Evolutionary conservation across 2,888 invertebrate genomes (phyloP).

Genomic region (Peribatodes rhomboidaria): DNA sequence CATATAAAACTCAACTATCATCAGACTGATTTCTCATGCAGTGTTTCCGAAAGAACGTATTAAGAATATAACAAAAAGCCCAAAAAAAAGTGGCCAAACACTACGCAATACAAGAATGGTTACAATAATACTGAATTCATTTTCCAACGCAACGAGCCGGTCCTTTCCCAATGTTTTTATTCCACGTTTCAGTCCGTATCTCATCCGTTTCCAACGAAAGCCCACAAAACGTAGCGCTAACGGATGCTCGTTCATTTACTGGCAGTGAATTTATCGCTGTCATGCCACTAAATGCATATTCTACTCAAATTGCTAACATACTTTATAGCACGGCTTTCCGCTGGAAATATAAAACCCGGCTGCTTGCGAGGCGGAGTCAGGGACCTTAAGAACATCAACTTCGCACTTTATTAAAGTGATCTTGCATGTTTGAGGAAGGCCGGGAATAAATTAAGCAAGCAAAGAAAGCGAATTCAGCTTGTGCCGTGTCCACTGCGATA

Average conservation of each 20-base stretch:
- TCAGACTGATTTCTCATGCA: neutral
- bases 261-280: constrained; percentile 68
- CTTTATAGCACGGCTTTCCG: constrained; percentile 66
- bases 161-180: constrained; percentile 33
- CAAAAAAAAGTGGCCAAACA: constrained; percentile 19
- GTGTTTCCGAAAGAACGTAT: neutral
- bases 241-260: constrained; percentile 67
- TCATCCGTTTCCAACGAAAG: constrained; percentile 55
- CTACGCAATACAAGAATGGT: constrained; percentile 19
- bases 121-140: constrained; percentile 32
- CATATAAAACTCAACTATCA: no score
- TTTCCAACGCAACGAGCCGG: constrained; percentile 38
- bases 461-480: constrained; percentile 8
- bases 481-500: neutral
- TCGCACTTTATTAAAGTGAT: constrained; percentile 41
- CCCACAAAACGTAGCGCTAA: constrained; percentile 60
- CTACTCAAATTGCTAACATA: constrained; percentile 68
- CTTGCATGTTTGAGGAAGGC: constrained; percentile 35
- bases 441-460: constrained; percentile 28
- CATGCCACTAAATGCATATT: constrained; percentile 73
- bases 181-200: constrained; percentile 54
- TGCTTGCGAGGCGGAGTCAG: constrained; percentile 47
- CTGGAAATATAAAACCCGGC: constrained; percentile 63
- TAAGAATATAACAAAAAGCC: no score
- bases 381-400: constrained; percentile 39